phyloP scores from a whole-genome alignment of 2,888 invertebrate genomes.

The Melieria crassipennis region DNA sequence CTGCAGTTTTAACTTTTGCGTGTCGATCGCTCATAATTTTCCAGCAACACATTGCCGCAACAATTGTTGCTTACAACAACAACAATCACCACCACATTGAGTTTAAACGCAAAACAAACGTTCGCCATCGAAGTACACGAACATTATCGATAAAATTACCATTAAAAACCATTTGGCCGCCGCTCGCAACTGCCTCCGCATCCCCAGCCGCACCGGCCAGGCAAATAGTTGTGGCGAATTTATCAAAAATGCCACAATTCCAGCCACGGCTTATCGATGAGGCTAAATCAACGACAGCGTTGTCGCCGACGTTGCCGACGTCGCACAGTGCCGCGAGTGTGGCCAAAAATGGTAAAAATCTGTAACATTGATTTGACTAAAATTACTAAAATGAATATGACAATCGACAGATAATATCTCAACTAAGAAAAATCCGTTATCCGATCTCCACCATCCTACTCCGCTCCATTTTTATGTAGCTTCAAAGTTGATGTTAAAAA shows the following conservation, averaged over 20 bases:
- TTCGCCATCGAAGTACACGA: slow-evolving; percentile 54
- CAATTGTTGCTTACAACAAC: slow-evolving; percentile 35
- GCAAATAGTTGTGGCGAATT: slow-evolving; percentile 13
- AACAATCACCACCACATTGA: not conserved
- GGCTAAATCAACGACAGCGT: slow-evolving; percentile 23
- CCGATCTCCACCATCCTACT: too few species aligned
- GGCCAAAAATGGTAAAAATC: too few species aligned
- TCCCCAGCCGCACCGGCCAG: not conserved
- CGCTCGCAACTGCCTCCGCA: not conserved
- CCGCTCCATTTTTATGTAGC: too few species aligned
- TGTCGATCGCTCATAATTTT: slow-evolving; percentile 49
- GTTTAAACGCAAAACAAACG: slow-evolving; percentile 21
- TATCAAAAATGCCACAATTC: slow-evolving; percentile 30
- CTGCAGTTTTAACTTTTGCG: slow-evolving; percentile 37
- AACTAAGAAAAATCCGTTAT: too few species aligned
- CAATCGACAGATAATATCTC: too few species aligned
- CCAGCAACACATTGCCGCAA: slow-evolving; percentile 38
- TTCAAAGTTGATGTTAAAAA: too few species aligned
- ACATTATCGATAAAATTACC: slow-evolving; percentile 62
- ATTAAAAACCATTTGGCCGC: slow-evolving; percentile 47
- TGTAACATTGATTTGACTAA: too few species aligned
- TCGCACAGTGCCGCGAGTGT: too few species aligned
- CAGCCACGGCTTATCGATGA: slow-evolving; percentile 31
- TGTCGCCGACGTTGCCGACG: not conserved
- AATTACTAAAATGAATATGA: too few species aligned